Percentiles rank a stretch among this genome's conserved stretches.
phyloP scores from a whole-genome alignment of 2,113 vertebrate genomes.

The Pardalotus punctatus region DNA sequence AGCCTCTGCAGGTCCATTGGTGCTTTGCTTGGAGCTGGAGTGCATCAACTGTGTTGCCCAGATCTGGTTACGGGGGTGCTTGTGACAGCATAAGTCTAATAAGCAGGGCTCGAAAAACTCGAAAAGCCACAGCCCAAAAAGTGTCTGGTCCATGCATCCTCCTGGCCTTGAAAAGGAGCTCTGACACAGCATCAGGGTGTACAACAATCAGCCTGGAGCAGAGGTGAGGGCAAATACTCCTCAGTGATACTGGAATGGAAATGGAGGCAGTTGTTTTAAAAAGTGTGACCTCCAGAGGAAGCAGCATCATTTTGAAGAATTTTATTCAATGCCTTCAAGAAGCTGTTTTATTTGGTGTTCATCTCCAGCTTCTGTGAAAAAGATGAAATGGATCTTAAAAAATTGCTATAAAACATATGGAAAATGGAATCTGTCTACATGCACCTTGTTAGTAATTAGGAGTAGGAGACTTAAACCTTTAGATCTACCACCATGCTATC shows the following conservation, averaged over 20 bases:
- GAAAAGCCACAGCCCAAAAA: rapidly evolving
- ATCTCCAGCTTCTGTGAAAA: background rate
- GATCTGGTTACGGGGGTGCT: background rate
- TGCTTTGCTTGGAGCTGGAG: background rate
- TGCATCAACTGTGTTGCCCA: background rate
- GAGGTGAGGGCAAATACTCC: background rate
- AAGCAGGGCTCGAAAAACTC: background rate
- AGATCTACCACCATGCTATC: background rate
- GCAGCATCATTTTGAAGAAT: background rate
- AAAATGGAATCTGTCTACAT: background rate
- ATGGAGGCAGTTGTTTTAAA: background rate
- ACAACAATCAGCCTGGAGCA: background rate
- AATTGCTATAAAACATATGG: background rate
- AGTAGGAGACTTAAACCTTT: background rate
- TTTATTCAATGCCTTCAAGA: background rate
- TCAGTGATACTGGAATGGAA: background rate
- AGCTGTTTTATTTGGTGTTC: background rate
- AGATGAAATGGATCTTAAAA: background rate
- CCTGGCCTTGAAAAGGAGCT: background rate
- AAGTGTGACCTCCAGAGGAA: background rate
- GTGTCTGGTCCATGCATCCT: rapidly evolving
- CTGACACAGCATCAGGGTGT: background rate
- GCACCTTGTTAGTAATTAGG: background rate
- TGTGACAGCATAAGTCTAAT: background rate
- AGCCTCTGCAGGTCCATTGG: background rate